Base-by-base conservation (phyloP, 2,113 vertebrate species). In the Tetrao urogallus region DNA sequence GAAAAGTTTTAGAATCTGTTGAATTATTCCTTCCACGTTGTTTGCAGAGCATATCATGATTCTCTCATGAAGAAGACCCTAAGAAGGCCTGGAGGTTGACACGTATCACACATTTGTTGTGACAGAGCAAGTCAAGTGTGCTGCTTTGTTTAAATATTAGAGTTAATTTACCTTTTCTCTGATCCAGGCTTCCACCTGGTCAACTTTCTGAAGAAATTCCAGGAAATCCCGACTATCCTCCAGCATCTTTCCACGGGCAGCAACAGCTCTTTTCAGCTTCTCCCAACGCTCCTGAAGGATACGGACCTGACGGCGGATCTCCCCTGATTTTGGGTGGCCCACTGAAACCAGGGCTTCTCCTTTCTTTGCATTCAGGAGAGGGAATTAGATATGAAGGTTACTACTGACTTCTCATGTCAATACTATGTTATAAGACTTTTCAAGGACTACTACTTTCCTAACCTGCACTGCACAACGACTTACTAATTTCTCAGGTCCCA, bases 151-250 rank as follows among this genome's bases (percentile, higher is more conserved):
- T 52, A 81, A 91, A 89, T 28, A 73, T 20, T 45, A 50, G 64
- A 88, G 56, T 80, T 16, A 5, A 47, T 76, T 89, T 79, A 98
- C 99, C 98, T 98, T 99, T 65, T 99, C 98, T 78, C 98, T 97
- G 92, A 99, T 99, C 99, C 99, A 99, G 89, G 98, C 97, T 92
- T 99, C 98, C 81, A 98, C 98, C 50, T 98, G 97, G 32, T 99
- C 98, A 20, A 98, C 98, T 86, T 98, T 98, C 96, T 98, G 98
- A 47, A 99, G 97, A 95, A 99, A 99, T 94, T 99, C 98, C 81
- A 99, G 96, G 88, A 99, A 98, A 92, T 98, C 98, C 42, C 96
- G 84, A 78, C 97, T 98, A 32, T 98, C 98, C 81, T 98, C 98
- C 80, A 99, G 97, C 96, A 98, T 96, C 95, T 97, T 98, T 63